A percentile compares a stretch with the other conserved stretches of the same genome.
phyloP scores from a whole-genome alignment of 2,113 vertebrate species.

The Centrocercus urophasianus region DNA sequence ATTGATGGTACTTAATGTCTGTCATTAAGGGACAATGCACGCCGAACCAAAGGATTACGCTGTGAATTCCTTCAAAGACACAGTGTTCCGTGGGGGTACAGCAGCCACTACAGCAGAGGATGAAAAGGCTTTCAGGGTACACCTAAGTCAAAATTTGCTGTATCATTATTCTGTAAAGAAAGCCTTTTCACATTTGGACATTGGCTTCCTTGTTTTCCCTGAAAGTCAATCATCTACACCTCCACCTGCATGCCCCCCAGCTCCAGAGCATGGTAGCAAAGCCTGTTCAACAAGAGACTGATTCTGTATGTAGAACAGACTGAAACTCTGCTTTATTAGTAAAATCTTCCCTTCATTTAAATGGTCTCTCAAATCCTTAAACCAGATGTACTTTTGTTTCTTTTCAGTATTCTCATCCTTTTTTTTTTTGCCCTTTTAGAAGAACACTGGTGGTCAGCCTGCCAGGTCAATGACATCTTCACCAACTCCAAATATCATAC shows the following conservation, averaged over 20 bases:
- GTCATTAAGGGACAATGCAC: slow-evolving; percentile 69
- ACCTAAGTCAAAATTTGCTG: not conserved
- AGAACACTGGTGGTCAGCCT: not conserved
- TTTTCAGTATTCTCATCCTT: not conserved
- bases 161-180: slow-evolving; percentile 8
- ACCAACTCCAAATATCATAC: not conserved
- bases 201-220: not conserved
- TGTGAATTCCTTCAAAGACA: slow-evolving; percentile 61
- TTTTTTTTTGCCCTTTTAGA: not conserved
- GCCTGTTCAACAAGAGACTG: not conserved
- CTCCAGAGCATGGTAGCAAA: not conserved
- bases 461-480: not conserved
- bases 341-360: not conserved
- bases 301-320: not conserved
- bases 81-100: not conserved
- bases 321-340: not conserved
- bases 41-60: slow-evolving; percentile 52
- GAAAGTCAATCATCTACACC: not conserved
- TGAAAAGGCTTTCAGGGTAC: not conserved
- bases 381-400: not conserved
- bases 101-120: not conserved
- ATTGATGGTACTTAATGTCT: slow-evolving; percentile 74
- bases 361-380: not conserved
- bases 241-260: not conserved
- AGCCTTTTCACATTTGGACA: not conserved